A percentile compares a stretch with the other conserved stretches of the same genome.
phyloP scores from a whole-genome alignment of 2,113 vertebrate genomes.

The Paramisgurnus dabryanus region DNA sequence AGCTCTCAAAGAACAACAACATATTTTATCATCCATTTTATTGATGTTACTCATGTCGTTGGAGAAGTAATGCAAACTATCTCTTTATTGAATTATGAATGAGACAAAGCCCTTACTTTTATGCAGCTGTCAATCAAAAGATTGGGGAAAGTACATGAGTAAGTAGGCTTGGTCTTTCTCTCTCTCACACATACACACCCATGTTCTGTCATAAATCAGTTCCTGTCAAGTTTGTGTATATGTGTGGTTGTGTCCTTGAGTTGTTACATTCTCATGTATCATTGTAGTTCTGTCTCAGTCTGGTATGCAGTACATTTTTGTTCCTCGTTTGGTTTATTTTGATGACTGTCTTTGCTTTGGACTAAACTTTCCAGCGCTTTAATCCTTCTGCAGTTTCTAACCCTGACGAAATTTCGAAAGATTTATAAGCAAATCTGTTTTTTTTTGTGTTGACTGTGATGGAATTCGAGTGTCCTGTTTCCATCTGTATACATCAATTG shows the following conservation, averaged over 20 bases:
- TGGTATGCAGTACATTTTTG: slow-evolving; percentile 48
- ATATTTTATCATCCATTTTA: neutral
- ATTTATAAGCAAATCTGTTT: slow-evolving; percentile 42
- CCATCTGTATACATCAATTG: slow-evolving; percentile 39
- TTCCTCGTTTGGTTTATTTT: slow-evolving; percentile 52
- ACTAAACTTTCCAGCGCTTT: slow-evolving; percentile 35
- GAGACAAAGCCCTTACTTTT: neutral
- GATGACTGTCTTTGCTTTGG: slow-evolving; percentile 54
- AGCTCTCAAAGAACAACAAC: neutral
- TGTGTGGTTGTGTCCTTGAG: neutral
- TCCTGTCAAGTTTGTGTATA: neutral
- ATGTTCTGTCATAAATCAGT: slow-evolving; percentile 25
- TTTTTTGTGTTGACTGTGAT: slow-evolving; percentile 28
- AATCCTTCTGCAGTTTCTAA: slow-evolving; percentile 45
- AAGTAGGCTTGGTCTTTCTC: neutral
- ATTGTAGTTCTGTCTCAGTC: slow-evolving; percentile 27
- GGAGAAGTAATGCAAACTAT: neutral
- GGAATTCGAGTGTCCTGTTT: slow-evolving; percentile 37
- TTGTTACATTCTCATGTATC: slow-evolving; percentile 14
- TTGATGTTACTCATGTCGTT: neutral
- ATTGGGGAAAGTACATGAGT: neutral
- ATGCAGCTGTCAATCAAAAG: slow-evolving; percentile 24
- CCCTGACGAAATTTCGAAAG: slow-evolving; percentile 41
- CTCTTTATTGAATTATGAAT: neutral
- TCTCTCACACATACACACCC: slow-evolving; percentile 7